Conservation (phyloP, 2,113 vertebrate genomes). For the Jaculus jaculus region DNA sequence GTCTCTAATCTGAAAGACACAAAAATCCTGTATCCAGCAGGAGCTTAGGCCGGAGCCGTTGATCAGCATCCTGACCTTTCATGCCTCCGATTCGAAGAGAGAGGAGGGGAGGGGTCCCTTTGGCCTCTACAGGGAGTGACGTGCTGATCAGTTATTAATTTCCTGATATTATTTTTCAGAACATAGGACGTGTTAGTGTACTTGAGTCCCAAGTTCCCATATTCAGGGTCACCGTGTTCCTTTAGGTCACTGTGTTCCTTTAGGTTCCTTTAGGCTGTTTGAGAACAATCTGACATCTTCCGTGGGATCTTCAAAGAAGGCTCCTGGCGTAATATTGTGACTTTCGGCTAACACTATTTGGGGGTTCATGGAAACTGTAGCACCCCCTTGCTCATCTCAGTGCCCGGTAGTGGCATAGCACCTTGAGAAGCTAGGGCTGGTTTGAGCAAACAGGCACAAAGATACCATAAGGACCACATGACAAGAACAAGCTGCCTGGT, state of each 20-base stretch:
- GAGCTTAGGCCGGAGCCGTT: background rate
- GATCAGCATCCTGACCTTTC: background rate
- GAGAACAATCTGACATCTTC: no score
- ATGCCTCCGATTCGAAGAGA: background rate
- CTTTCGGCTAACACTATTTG: no score
- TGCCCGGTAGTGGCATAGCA: background rate
- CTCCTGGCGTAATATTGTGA: no score
- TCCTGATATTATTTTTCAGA: background rate
- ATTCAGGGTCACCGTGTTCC: background rate
- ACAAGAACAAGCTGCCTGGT: background rate
- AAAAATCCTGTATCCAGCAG: background rate
- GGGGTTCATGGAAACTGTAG: background rate
- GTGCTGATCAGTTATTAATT: no score
- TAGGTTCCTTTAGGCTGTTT: no score
- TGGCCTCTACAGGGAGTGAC: no score
- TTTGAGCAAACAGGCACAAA: background rate
- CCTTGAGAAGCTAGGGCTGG: background rate
- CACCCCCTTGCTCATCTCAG: background rate
- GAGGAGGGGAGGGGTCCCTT: no score
- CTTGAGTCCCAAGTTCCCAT: background rate
- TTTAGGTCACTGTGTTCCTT: no score
- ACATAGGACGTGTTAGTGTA: background rate
- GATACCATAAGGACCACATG: background rate
- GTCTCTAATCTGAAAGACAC: background rate
- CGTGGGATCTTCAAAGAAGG: background rate